These are phyloP conservation scores for Miltochrista miniata DNA, from an alignment of 2,888 invertebrate species.

Conservation along the genomic window DNA sequence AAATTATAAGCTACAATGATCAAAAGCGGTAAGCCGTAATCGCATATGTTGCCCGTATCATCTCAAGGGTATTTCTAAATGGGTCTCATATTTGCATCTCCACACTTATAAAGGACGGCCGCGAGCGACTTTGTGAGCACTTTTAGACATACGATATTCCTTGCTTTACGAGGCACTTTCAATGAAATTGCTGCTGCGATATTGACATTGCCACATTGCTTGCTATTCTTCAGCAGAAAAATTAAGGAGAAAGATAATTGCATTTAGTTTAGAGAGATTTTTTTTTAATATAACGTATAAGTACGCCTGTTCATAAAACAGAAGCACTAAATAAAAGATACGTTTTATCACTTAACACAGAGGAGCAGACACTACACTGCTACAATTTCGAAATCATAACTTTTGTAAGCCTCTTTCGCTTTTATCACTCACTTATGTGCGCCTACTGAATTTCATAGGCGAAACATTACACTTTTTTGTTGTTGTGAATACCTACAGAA, in stretches of 20 bases:
- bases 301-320: too few species aligned
- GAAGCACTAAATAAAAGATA: too few species aligned
- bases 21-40: conserved; percentile 18
- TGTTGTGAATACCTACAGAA: not conserved
- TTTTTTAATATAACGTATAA: too few species aligned
- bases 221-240: not conserved
- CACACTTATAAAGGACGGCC: conserved; percentile 28
- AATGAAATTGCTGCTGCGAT: conserved; percentile 4
- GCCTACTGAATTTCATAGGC: too few species aligned
- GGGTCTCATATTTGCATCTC: conserved; percentile 36
- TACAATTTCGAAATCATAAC: too few species aligned
- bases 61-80: conserved; percentile 35
- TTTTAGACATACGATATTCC: conserved; percentile 15
- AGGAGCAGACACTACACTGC: too few species aligned
- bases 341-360: too few species aligned
- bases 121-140: not conserved
- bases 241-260: too few species aligned
- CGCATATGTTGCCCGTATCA: conserved; percentile 30
- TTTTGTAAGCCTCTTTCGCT: too few species aligned
- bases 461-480: too few species aligned
- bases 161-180: conserved; percentile 3
- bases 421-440: too few species aligned
- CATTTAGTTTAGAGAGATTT: too few species aligned
- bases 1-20: conserved; percentile 37
- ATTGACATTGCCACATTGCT: not conserved